phyloP scores from a whole-genome alignment of 2,888 invertebrate genomes.

The Notodonta ziczac region DNA sequence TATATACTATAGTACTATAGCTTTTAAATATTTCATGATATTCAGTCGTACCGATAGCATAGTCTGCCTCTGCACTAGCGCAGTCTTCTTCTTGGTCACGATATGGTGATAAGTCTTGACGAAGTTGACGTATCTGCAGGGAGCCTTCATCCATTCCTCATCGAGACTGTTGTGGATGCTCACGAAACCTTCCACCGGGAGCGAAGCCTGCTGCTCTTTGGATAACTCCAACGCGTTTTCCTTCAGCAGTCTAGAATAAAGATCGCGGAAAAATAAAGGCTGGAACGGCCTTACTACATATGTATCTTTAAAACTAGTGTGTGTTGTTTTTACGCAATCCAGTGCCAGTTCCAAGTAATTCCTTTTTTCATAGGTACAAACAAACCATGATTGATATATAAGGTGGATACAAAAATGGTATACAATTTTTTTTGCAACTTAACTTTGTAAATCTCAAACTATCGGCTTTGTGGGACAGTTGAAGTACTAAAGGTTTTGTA shows the following conservation, averaged over 20 bases:
- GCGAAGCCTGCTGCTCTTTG: slow-evolving; percentile 56
- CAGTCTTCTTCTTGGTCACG: slow-evolving; percentile 85
- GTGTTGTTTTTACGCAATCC: too few relatives aligned
- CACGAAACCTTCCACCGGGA: slow-evolving; percentile 67
- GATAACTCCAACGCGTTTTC: slow-evolving; percentile 61
- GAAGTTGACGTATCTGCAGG: slow-evolving; percentile 83
- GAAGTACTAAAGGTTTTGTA: too few relatives aligned
- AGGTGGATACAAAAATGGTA: too few relatives aligned
- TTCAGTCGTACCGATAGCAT: slow-evolving; percentile 86
- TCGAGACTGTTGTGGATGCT: slow-evolving; percentile 64
- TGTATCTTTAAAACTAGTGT: too few relatives aligned
- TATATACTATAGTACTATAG: too few relatives aligned
- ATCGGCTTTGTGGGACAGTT: too few relatives aligned
- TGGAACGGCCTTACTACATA: too few relatives aligned
- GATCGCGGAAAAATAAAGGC: neutral
- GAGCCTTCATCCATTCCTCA: slow-evolving; percentile 64
- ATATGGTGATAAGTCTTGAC: slow-evolving; percentile 83
- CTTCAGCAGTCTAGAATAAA: slow-evolving; percentile 61
- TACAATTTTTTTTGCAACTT: too few relatives aligned
- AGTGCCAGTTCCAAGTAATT: too few relatives aligned
- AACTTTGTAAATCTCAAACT: too few relatives aligned
- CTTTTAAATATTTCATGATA: neutral
- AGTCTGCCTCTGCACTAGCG: slow-evolving; percentile 84
- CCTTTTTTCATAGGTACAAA: too few relatives aligned
- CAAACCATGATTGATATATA: too few relatives aligned